Conservation (phyloP, 2,113 vertebrate species). For the Chloropsis cyanopogon region DNA sequence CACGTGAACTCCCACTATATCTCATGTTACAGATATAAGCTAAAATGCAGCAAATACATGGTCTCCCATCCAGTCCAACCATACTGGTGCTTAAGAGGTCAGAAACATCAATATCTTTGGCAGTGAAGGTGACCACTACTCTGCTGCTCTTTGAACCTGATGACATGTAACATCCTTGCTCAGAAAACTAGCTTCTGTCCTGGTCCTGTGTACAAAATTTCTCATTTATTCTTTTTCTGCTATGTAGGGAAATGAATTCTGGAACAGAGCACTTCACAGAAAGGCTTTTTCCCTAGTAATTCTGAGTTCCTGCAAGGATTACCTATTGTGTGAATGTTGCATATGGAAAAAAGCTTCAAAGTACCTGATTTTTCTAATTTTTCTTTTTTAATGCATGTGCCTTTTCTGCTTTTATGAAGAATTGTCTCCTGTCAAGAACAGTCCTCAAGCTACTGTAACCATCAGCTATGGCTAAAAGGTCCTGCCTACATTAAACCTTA, state of each 20-base stretch:
- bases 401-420: neutral
- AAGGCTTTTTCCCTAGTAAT: neutral
- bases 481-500: neutral
- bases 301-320: neutral
- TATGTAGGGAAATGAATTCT: neutral
- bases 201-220: neutral
- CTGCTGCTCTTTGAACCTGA: neutral
- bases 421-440: neutral
- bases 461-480: neutral
- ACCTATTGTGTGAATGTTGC: neutral
- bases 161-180: neutral
- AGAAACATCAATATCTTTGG: neutral
- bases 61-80: neutral
- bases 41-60: neutral
- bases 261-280: neutral
- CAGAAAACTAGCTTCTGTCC: neutral
- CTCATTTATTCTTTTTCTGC: neutral
- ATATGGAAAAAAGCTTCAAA: neutral
- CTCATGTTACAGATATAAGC: neutral
- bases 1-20: neutral
- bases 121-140: neutral
- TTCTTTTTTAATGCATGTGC: neutral
- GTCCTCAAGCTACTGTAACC: neutral
- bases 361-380: neutral
- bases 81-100: neutral